Conservation (phyloP, 2,888 invertebrate species). For the Fragum sueziense region DNA sequence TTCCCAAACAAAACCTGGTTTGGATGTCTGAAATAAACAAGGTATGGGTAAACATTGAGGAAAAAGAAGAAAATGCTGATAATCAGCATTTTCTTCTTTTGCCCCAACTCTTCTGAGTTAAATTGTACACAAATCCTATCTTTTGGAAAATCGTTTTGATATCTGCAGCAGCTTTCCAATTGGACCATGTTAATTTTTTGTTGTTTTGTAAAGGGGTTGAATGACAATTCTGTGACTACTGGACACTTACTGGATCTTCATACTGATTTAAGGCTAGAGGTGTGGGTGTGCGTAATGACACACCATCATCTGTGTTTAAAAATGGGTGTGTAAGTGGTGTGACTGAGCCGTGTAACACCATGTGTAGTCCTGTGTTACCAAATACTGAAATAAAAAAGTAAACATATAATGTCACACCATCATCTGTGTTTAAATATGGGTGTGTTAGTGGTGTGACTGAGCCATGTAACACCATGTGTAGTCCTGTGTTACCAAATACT, state of each 20-base stretch:
- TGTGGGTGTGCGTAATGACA: constrained; percentile 68
- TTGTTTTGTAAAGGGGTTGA: too few relatives aligned
- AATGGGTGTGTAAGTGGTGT: constrained; percentile 71
- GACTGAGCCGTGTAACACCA: constrained; percentile 78
- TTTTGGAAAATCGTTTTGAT: too few relatives aligned
- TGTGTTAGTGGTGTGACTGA: constrained; percentile 72
- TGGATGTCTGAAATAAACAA: too few relatives aligned
- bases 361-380: constrained; percentile 79
- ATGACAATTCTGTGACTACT: too few relatives aligned
- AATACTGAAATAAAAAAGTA: constrained; percentile 72
- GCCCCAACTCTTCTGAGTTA: too few relatives aligned
- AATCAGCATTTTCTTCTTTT: too few relatives aligned
- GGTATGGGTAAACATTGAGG: too few relatives aligned
- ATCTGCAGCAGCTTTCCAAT: too few relatives aligned
- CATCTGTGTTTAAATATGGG: constrained; percentile 69
- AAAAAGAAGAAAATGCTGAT: too few relatives aligned
- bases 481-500: constrained; percentile 80
- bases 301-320: constrained; percentile 63
- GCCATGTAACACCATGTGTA: constrained; percentile 78
- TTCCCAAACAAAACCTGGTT: too few relatives aligned
- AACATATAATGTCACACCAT: constrained; percentile 59
- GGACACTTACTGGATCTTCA: constrained; percentile 54
- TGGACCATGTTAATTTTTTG: too few relatives aligned
- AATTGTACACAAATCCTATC: too few relatives aligned
- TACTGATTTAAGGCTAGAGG: constrained; percentile 63